A percentile compares a stretch with the other conserved stretches of the same genome.
Evolutionary conservation across 2,113 vertebrate genomes (phyloP).

Genomic region (Cnemophilus loriae): DNA sequence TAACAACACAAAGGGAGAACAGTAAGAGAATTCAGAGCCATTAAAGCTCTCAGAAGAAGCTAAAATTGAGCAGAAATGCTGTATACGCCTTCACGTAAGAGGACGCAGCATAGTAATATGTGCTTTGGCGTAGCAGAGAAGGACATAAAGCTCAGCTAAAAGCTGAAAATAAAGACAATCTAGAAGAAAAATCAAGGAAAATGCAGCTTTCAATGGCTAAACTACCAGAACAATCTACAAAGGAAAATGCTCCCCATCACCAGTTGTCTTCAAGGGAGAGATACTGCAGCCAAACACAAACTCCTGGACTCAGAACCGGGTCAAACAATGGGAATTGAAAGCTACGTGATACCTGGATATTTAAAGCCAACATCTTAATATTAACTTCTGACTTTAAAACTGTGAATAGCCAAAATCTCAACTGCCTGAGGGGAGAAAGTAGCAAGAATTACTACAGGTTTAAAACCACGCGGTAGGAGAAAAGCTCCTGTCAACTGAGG

Average conservation of each 20-base stretch:
- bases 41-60: neutral
- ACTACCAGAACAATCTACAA: neutral
- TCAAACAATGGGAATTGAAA: neutral
- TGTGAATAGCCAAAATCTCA: neutral
- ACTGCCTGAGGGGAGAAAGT: neutral
- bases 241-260: neutral
- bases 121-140: neutral
- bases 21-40: neutral
- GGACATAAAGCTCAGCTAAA: neutral
- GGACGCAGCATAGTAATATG: accelerated
- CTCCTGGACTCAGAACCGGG: neutral
- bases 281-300: neutral
- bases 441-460: neutral
- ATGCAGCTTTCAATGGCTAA: neutral
- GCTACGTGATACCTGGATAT: neutral
- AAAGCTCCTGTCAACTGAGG: neutral
- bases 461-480: neutral
- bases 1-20: neutral
- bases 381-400: neutral
- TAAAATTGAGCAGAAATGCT: neutral
- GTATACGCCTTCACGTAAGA: neutral
- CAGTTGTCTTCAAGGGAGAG: neutral
- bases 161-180: neutral
- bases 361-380: neutral
- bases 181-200: neutral